phyloP scores from a whole-genome alignment of 2,797 vertebrate species.

The Chelon labrosus region DNA sequence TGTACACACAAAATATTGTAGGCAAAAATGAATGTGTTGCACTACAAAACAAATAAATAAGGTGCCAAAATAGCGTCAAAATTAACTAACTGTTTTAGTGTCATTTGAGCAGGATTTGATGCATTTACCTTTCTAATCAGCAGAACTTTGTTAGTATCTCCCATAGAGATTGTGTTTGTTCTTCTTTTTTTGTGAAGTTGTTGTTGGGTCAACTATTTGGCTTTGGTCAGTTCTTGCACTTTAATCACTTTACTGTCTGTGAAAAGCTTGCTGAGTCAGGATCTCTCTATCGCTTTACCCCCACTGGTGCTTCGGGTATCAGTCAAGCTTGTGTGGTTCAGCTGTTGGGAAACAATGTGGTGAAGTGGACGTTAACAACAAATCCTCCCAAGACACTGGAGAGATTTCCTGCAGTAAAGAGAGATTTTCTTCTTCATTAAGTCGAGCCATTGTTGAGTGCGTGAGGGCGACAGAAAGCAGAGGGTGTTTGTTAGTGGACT shows the following conservation, averaged over 20 bases:
- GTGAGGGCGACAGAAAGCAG: neutral
- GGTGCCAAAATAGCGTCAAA: too few species aligned
- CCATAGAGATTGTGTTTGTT: too few species aligned
- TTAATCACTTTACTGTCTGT: neutral
- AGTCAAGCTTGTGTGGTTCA: neutral
- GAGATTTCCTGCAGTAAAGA: conserved; percentile 32
- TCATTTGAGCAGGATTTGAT: too few species aligned
- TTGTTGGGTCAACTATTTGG: neutral
- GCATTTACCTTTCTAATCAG: too few species aligned
- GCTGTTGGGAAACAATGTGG: conserved; percentile 8
- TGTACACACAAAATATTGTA: neutral
- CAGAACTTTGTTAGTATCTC: too few species aligned
- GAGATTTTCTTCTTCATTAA: conserved; percentile 42
- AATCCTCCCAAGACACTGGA: conserved; percentile 17
- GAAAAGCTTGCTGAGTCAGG: conserved; percentile 9
- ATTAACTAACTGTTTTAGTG: too few species aligned
- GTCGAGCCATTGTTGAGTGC: conserved; percentile 25
- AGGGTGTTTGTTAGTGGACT: neutral
- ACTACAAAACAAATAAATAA: neutral
- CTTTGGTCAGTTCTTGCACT: neutral
- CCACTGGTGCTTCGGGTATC: neutral
- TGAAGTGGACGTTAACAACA: conserved; percentile 25
- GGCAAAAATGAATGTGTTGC: neutral
- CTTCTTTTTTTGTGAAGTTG: too few species aligned
- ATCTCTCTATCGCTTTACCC: neutral